A percentile compares a stretch with the other conserved stretches of the same genome.
Evolutionary conservation across 2,113 vertebrate genomes (phyloP).

Genomic region (Tursiops truncatus): DNA sequence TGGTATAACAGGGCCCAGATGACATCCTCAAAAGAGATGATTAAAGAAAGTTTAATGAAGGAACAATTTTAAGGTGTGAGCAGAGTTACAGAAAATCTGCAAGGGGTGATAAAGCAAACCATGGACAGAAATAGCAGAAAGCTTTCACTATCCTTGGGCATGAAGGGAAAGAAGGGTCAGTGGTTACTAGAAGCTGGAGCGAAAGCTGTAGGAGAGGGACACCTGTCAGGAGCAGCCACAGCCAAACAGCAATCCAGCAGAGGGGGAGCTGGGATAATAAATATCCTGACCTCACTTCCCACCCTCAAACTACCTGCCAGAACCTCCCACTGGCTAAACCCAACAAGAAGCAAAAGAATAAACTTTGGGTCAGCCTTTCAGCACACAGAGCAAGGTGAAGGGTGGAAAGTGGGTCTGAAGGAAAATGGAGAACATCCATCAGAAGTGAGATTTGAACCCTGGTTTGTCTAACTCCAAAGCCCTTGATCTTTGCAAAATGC

Average conservation of each 20-base stretch:
- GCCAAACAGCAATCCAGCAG: not conserved
- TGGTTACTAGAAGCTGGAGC: not conserved
- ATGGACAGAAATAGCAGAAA: not conserved
- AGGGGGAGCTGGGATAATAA: not conserved
- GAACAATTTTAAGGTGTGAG: not conserved
- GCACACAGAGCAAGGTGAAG: not conserved
- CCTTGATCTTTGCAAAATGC: not conserved
- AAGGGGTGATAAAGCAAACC: not conserved
- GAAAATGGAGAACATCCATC: not conserved
- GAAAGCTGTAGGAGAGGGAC: not conserved
- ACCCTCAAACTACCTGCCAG: not conserved
- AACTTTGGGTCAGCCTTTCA: not conserved
- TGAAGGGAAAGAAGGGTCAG: not conserved
- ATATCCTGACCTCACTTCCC: not conserved
- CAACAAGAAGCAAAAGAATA: not conserved
- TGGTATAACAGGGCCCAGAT: not conserved
- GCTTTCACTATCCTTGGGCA: not conserved
- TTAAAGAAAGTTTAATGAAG: not conserved
- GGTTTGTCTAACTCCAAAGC: not conserved
- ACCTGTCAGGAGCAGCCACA: not conserved
- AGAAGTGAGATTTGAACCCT: not conserved
- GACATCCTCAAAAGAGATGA: not conserved
- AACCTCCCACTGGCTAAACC: not conserved
- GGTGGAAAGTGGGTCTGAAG: not conserved
- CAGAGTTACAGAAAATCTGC: not conserved